phyloP scores from a whole-genome alignment of 2,888 invertebrate genomes.

The Trichogramma evanescens region DNA sequence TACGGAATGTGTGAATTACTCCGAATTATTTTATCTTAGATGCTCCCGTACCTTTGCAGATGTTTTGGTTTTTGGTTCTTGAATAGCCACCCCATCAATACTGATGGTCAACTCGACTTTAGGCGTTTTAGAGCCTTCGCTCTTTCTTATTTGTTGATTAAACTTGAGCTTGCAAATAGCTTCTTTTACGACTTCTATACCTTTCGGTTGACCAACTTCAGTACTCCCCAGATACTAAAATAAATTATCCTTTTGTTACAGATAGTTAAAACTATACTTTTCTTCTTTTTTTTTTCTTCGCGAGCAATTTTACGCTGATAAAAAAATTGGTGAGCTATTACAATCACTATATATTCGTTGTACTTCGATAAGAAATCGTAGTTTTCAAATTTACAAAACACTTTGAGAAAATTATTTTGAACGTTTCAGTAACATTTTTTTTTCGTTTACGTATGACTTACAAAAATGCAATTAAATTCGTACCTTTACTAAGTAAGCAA shows the following conservation, averaged over 20 bases:
- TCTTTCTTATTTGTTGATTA: conserved; percentile 84
- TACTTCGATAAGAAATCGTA: no score
- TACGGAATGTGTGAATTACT: not conserved
- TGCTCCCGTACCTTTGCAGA: conserved; percentile 37
- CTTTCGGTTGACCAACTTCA: conserved; percentile 92
- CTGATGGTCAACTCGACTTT: conserved; percentile 95
- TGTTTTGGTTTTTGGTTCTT: conserved; percentile 55
- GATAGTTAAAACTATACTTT: not conserved
- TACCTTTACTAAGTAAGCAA: conserved; percentile 96
- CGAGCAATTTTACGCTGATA: not conserved
- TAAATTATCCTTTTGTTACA: not conserved
- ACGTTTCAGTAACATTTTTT: no score
- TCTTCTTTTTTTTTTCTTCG: not conserved
- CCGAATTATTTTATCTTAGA: not conserved
- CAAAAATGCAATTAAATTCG: conserved; percentile 12
- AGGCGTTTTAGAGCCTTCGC: conserved; percentile 83
- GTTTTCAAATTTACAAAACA: no score
- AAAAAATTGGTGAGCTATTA: no score
- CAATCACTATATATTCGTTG: no score
- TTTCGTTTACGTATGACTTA: no score
- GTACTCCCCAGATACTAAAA: conserved; percentile 86
- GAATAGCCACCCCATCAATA: conserved; percentile 91
- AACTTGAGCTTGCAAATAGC: conserved; percentile 94
- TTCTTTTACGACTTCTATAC: conserved; percentile 95
- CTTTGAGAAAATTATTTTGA: no score